phyloP scores from a whole-genome alignment of 2,888 invertebrate genomes.

The Stenotaenia linearis region DNA sequence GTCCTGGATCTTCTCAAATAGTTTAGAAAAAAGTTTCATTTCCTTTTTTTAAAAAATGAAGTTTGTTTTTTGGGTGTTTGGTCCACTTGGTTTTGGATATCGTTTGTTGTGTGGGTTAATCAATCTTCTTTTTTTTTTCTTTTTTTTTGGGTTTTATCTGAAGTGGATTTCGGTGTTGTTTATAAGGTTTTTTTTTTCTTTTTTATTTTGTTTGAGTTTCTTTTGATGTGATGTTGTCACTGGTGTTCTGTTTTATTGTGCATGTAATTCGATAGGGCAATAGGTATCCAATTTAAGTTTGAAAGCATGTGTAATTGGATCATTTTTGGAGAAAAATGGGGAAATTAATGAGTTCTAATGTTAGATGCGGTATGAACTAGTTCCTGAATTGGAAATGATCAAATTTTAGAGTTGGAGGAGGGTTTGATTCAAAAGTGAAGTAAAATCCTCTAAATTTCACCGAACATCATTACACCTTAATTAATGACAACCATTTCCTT shows the following conservation, averaged over 20 bases:
- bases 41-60: not conserved
- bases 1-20: not conserved
- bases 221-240: not conserved
- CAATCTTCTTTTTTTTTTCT: not conserved
- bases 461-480: no score
- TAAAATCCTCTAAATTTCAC: no score
- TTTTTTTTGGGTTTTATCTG: not conserved
- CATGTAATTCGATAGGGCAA: not conserved
- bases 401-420: no score
- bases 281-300: not conserved
- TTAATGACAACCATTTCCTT: no score
- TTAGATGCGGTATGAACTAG: no score
- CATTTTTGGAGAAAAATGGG: no score
- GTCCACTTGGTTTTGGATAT: not conserved
- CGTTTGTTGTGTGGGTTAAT: not conserved
- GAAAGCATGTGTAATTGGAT: not conserved
- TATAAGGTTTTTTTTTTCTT: not conserved
- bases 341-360: no score
- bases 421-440: no score
- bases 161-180: not conserved
- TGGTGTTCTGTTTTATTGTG: not conserved
- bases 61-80: no score
- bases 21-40: not conserved
- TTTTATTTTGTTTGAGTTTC: not conserved
- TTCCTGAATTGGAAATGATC: no score